These are phyloP conservation scores for Hylaeus anthracinus DNA, from an alignment of 1,140 invertebrate species.

Conservation along the genomic window DNA sequence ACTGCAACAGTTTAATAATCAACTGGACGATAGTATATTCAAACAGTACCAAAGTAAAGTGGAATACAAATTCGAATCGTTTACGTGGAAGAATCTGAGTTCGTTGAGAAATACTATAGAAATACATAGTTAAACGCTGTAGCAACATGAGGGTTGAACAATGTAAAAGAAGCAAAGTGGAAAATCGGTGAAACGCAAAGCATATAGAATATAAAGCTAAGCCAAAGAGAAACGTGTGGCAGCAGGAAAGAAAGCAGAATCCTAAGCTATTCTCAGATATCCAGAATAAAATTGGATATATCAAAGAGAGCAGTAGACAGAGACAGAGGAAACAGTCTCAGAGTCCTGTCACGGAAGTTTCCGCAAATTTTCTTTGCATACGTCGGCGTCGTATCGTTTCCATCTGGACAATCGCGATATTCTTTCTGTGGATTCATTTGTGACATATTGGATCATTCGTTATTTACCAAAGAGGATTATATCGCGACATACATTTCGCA, in stretches of 20 bases:
- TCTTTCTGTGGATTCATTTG: constrained; percentile 52
- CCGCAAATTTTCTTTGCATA: constrained; percentile 47
- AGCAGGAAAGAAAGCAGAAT: constrained; percentile 31
- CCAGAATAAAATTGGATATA: constrained; percentile 53
- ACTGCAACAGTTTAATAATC: neutral
- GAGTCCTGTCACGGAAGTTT: constrained; percentile 41
- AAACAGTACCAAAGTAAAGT: neutral
- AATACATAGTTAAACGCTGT: constrained; percentile 16
- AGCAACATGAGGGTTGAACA: constrained; percentile 24
- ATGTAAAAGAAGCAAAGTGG: neutral
- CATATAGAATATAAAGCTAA: constrained; percentile 41
- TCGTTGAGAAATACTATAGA: neutral
- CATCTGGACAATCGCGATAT: constrained; percentile 34
- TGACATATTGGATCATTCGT: constrained; percentile 56
- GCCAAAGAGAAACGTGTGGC: constrained; percentile 29
- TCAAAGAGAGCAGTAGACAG: constrained; percentile 31
- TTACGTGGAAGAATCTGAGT: neutral
- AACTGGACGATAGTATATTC: neutral
- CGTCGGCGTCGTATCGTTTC: constrained; percentile 20
- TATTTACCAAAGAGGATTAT: constrained; percentile 54
- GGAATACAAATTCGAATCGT: neutral
- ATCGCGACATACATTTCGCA: neutral
- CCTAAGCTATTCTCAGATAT: constrained; percentile 46
- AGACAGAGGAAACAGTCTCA: constrained; percentile 35
- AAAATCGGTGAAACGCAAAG: constrained; percentile 21